Evolutionary conservation across 2,113 vertebrate genomes (phyloP), one percentile per base, ranked within the genome.

Genomic region (Antechinus stuartii): DNA sequence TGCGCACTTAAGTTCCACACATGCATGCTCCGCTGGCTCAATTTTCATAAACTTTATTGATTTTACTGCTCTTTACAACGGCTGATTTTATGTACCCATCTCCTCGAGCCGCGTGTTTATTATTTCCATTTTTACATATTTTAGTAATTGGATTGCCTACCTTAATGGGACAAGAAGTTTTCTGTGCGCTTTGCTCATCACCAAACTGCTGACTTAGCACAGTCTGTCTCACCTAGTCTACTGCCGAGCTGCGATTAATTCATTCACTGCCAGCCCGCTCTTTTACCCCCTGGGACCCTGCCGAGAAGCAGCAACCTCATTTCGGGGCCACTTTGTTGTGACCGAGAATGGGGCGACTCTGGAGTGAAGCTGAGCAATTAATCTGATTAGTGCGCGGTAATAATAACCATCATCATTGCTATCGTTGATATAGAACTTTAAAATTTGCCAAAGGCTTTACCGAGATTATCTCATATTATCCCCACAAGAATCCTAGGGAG

Each of bases 21-120:
- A 89, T 91, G 94, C 97, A 97, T 92, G 90, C 95, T 96, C 97
- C 98, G 96, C 93, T 96, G 94, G 96, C 97, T 98, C 96, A 92
- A 97, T 98, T 98, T 98, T 98, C 98, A 98, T 98, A 97, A 98
- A 98, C 90, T 94, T 97, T 97, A 98, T 97, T 96, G 97, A 98
- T 97, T 98, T 92, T 94, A 95, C 95, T 97, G 95, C 96, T 96
- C 95, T 98, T 98, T 97, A 98, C 57, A 97, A 96, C 96, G 94
- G 96, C 91, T 97, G 94, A 89, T 98, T 98, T 98, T 98, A 98
- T 97, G 94, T 94, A 96, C 95, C 94, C 27, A 8, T 98, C 96
- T 97, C 98, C 97, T 98, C 98, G 98, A 96, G 90, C 92, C 96
- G 52, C 91, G 94, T 93, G 95, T 97, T 98, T 97, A 98, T 98